These are phyloP conservation scores for Vanessa tameamea DNA, from an alignment of 1,140 invertebrate species.

Conservation along the genomic window DNA sequence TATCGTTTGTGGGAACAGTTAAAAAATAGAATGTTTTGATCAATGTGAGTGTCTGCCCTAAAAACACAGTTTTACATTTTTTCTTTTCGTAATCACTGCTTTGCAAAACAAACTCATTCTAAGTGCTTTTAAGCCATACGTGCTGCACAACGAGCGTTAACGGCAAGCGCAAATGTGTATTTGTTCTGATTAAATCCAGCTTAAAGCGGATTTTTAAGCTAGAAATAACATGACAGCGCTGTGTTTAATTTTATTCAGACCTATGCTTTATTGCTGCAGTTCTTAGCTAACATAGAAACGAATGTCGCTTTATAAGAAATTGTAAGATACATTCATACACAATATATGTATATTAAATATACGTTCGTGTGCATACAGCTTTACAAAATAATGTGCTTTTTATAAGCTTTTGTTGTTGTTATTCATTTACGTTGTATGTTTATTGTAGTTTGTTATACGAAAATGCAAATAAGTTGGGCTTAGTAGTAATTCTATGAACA, in stretches of 20 bases:
- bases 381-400: too few relatives aligned
- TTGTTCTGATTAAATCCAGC: conserved; percentile 14
- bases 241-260: neutral
- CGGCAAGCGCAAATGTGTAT: conserved; percentile 9
- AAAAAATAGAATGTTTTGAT: conserved; percentile 10
- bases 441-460: too few relatives aligned
- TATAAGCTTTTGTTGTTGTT: too few relatives aligned
- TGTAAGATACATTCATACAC: neutral
- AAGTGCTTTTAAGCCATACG: conserved; percentile 16
- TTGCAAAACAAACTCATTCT: conserved; percentile 14
- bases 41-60: conserved; percentile 13
- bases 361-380: too few relatives aligned
- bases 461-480: too few relatives aligned
- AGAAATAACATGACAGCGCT: conserved; percentile 5
- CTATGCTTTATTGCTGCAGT: neutral
- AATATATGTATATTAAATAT: too few relatives aligned
- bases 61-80: conserved; percentile 16
- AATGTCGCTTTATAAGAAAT: neutral
- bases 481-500: too few relatives aligned
- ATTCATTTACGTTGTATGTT: too few relatives aligned
- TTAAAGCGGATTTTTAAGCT: conserved; percentile 15
- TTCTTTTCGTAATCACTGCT: conserved; percentile 17
- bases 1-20: too few relatives aligned
- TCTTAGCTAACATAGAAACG: too few relatives aligned
- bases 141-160: conserved; percentile 5